Percentiles rank a stretch among this genome's conserved stretches.
These are phyloP conservation scores for Idaea aversata DNA, from an alignment of 2,888 invertebrate genomes.

Conservation along the genomic window DNA sequence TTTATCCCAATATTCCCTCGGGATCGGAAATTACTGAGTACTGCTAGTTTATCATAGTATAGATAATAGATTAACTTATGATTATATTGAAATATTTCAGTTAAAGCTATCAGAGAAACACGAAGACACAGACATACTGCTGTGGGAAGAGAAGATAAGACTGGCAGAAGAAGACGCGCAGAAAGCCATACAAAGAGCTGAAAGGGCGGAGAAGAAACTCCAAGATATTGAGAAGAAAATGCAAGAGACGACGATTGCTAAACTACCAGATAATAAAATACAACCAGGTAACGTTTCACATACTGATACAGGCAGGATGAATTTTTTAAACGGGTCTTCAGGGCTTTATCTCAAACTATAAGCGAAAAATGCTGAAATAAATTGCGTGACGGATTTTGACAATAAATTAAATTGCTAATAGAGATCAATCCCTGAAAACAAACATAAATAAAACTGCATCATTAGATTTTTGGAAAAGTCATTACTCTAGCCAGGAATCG, in stretches of 20 bases:
- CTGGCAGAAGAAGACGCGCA: conserved; percentile 85
- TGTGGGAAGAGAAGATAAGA: conserved; percentile 85
- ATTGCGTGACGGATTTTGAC: too few relatives aligned
- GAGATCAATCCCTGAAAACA: too few relatives aligned
- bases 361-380: too few relatives aligned
- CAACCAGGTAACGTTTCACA: background rate
- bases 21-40: too few relatives aligned
- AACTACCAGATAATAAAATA: background rate
- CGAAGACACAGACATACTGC: conserved; percentile 83
- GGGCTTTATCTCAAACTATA: too few relatives aligned
- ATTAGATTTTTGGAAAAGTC: too few relatives aligned
- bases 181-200: conserved; percentile 81
- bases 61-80: background rate
- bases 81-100: conserved; percentile 35
- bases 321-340: too few relatives aligned
- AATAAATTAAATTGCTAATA: too few relatives aligned
- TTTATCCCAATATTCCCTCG: too few relatives aligned
- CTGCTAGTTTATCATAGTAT: background rate
- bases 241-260: conserved; percentile 16
- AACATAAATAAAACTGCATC: too few relatives aligned
- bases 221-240: conserved; percentile 35
- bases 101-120: conserved; percentile 83
- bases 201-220: conserved; percentile 57
- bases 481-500: too few relatives aligned
- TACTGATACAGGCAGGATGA: too few relatives aligned